Conservation (phyloP, 1,140 invertebrate species). For the Oryctes rhinoceros region DNA sequence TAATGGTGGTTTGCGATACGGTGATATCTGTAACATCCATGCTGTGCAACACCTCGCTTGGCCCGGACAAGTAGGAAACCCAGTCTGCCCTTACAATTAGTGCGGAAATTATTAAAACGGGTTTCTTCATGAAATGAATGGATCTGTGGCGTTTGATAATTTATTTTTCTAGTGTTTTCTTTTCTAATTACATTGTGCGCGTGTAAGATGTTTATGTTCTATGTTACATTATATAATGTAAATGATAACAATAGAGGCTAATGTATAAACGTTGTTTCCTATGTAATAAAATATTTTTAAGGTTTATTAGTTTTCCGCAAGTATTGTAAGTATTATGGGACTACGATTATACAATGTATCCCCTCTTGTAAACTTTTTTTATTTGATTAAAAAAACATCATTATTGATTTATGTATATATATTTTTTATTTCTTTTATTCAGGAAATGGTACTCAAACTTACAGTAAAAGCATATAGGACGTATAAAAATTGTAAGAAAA, state of each 20-base stretch:
- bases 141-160: not conserved
- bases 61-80: conserved; percentile 17
- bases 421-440: too few relatives aligned
- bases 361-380: too few relatives aligned
- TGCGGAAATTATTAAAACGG: not conserved
- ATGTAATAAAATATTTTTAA: not conserved
- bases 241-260: not conserved
- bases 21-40: conserved; percentile 4
- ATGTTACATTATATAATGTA: not conserved
- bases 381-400: too few relatives aligned
- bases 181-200: not conserved
- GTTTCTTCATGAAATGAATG: not conserved
- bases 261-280: not conserved
- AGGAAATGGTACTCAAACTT: too few relatives aligned
- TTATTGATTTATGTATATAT: too few relatives aligned
- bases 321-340: too few relatives aligned
- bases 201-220: not conserved
- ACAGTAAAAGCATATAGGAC: too few relatives aligned
- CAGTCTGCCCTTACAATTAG: conserved; percentile 8
- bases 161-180: not conserved
- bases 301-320: not conserved
- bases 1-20: conserved; percentile 23
- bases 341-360: too few relatives aligned
- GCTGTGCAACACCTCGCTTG: conserved; percentile 19
- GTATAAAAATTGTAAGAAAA: too few relatives aligned